These are phyloP conservation scores for Pangasius mekongensis DNA, from an alignment of 2,797 vertebrate species.

Conservation along the genomic window DNA sequence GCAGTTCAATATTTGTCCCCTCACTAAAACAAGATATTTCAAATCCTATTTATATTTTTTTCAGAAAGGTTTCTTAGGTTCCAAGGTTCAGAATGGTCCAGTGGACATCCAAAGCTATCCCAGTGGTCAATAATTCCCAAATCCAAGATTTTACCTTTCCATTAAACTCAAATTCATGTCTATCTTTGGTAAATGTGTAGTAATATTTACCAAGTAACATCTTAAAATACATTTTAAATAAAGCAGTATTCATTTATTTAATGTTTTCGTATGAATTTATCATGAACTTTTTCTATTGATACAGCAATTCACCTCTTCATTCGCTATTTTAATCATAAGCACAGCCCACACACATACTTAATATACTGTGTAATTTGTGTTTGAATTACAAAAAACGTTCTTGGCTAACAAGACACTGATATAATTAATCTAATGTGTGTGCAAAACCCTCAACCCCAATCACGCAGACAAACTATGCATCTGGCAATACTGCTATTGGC, in stretches of 20 bases:
- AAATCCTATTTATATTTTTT: constrained; percentile 13
- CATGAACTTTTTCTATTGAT: neutral
- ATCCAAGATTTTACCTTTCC: neutral
- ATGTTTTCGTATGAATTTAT: neutral
- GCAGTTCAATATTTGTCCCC: neutral
- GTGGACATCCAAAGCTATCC: neutral
- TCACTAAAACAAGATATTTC: neutral
- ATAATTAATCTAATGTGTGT: neutral
- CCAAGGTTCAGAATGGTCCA: neutral
- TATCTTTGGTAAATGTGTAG: neutral
- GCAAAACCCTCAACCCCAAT: neutral
- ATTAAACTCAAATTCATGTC: neutral
- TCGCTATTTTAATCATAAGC: neutral
- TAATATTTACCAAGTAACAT: neutral
- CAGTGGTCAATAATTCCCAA: neutral
- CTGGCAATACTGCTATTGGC: neutral
- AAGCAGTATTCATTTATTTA: neutral
- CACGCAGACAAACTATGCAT: neutral
- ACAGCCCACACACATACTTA: neutral
- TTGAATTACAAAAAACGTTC: neutral
- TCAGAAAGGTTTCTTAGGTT: neutral
- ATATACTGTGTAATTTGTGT: neutral
- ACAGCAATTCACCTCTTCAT: neutral
- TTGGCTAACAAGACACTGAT: neutral
- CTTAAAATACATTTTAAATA: neutral